Evolutionary conservation across 2,113 vertebrate species (phyloP), one percentile per base, ranked within the genome.

Genomic region (Pteronura brasiliensis): DNA sequence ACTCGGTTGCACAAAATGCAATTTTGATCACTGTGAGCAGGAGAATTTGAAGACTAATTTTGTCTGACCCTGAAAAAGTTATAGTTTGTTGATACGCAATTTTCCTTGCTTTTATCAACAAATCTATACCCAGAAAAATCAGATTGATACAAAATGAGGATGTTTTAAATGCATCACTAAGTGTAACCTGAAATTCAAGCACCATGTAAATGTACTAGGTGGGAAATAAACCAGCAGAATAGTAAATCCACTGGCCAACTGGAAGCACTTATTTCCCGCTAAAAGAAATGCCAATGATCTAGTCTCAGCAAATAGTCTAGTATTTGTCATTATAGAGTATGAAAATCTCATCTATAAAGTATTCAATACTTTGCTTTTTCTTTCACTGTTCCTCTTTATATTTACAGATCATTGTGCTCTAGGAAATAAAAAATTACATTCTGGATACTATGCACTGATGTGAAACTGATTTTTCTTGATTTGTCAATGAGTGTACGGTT

Each of bases 391-490:
- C 39, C 52, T 96, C 74, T 77, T 93, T 98, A 97, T 97, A 98
- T 98, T 98, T 98, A 97, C 90, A 93, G 96, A 96, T 84, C 52
- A 97, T 98, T 98, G 96, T 89, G 93, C 79, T 61, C 87, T 87
- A 90, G 82, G 96, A 95, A 97, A 44, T 71, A 49, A 61, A 93
- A 90, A 93, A 1, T 25, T 39, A 94, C 90, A 93, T 6, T 98
- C 61, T 96, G 74, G 69, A 47, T 86, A 92, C 85, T 76, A 52
- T 83, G 44, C 25, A 97, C 57, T 88, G 55, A 55, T 90, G 55
- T 84, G 59, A 96, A 92, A 96, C 31, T 52, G 29, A 0, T 42
- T 25, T 95, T 96, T 96, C 55, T 94, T 92, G 21, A 98, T 96
- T 76, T 96, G 27, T 83, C 88, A 49, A 23, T 59, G 81, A 95